phyloP scores from a whole-genome alignment of 2,113 vertebrate species.

The Pygoscelis antarcticus region DNA sequence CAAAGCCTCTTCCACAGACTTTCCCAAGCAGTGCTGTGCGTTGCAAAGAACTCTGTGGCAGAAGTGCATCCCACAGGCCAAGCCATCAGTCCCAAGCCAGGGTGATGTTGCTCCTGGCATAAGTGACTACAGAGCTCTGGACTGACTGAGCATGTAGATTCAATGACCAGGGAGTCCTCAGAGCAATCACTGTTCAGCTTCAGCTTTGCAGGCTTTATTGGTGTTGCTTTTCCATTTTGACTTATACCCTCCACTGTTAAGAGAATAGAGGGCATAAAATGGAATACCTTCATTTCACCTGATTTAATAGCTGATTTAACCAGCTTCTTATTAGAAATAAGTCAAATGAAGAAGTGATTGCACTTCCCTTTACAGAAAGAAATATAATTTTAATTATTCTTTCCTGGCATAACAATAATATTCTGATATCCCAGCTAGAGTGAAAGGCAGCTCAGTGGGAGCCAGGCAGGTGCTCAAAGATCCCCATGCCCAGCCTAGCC shows the following conservation, averaged over 20 bases:
- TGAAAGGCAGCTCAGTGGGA: background rate
- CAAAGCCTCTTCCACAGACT: background rate
- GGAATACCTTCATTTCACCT: background rate
- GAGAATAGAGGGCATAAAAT: background rate
- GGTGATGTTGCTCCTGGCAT: background rate
- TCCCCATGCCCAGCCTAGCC: background rate
- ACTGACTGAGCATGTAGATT: background rate
- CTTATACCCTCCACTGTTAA: background rate
- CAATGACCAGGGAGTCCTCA: background rate
- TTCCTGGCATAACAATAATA: background rate
- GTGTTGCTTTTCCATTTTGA: background rate
- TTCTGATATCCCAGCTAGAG: background rate
- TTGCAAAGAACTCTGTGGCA: background rate
- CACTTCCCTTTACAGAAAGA: background rate
- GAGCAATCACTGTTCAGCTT: background rate
- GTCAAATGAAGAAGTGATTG: background rate
- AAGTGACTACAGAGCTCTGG: background rate
- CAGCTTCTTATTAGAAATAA: background rate
- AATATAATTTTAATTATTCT: background rate
- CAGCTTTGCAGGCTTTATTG: background rate
- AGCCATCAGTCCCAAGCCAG: background rate
- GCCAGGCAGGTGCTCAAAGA: background rate
- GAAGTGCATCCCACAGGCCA: background rate
- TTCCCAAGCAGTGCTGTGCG: background rate
- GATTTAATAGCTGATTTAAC: background rate